Evolutionary conservation across 1,140 invertebrate genomes (phyloP), one percentile per base, ranked within the genome.

Genomic region (Penaeus chinensis): DNA sequence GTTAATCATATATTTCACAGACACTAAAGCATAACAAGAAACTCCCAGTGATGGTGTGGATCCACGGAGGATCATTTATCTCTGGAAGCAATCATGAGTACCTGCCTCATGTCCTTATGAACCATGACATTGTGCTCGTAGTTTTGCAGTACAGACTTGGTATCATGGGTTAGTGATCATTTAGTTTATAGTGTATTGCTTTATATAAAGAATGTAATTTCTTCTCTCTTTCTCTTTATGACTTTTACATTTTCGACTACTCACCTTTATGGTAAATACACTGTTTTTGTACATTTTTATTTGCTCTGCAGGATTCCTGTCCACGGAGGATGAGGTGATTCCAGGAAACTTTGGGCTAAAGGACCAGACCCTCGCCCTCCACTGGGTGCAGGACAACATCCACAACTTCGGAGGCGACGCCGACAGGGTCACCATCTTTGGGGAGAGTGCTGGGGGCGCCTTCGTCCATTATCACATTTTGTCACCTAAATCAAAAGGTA

Each of bases 111-210:
- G 96, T 96, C 91, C 93, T 99, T 61, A 97, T 97, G 0, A 95
- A 96, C 2, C 97, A 98, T 93, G 96, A 98, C 91, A 94, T 99
- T n/a, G 96, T 99, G 74, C 93, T 99, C 87, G 97, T 98, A 7
- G 96, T 97, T 47, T 97, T 99, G 95, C 97, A 99, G 92, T 99
- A 99, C 92, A 94, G 98, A 83, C 94, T 99, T 11, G 98, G 98
- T 10, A 99, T 98, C 92, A 94, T 99, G 91, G 98, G 98, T 97
- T 93, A 95, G 95, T 54, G 11, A 54, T 10, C 7, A 54, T 5
- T 13, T 11, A 16, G 16, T 54, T 0, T 54, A 54, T 54, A 13
- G 7, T 16, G 16, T 4, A 16, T 54, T 54, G 54, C 54, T 54
- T 0, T 54, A 13, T 13, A 54, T 13, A 13, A 16, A 10, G 54